These are phyloP conservation scores for Synergus laeviventris DNA, from an alignment of 2,888 invertebrate genomes.

Conservation along the genomic window DNA sequence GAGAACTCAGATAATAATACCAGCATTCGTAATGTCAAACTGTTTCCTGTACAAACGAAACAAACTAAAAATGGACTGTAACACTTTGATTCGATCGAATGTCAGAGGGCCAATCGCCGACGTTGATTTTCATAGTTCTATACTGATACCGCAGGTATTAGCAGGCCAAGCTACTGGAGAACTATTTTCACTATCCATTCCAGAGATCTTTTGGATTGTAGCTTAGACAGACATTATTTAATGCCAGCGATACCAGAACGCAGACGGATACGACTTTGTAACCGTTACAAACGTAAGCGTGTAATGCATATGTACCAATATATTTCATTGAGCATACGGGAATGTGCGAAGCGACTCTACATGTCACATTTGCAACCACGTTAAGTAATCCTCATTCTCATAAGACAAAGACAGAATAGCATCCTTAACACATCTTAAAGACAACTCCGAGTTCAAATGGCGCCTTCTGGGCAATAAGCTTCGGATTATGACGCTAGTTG, in stretches of 20 bases:
- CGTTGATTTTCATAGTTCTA: background rate
- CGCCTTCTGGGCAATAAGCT: constrained; percentile 19
- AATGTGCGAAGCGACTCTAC: constrained; percentile 4
- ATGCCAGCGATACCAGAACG: constrained; percentile 45
- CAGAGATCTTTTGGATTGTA: constrained; percentile 61
- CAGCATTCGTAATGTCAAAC: constrained; percentile 12
- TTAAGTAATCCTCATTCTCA: constrained; percentile 9
- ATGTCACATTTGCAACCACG: background rate
- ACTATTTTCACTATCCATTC: constrained; percentile 65
- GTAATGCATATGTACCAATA: constrained; percentile 3
- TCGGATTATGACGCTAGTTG: constrained; percentile 18
- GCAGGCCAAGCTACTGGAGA: constrained; percentile 57
- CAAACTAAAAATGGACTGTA: background rate
- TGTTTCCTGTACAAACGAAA: background rate
- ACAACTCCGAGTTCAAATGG: constrained; percentile 2
- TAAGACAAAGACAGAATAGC: constrained; percentile 16
- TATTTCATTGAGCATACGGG: constrained; percentile 24
- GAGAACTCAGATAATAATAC: background rate
- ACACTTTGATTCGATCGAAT: constrained; percentile 34
- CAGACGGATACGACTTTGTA: constrained; percentile 25
- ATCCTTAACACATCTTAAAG: constrained; percentile 15
- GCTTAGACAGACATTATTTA: constrained; percentile 60
- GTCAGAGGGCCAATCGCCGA: background rate
- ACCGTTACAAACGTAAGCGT: constrained; percentile 8
- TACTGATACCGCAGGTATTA: background rate